Evolutionary conservation across 2,888 invertebrate genomes (phyloP).

Genomic region (Perizoma flavofasciatum): DNA sequence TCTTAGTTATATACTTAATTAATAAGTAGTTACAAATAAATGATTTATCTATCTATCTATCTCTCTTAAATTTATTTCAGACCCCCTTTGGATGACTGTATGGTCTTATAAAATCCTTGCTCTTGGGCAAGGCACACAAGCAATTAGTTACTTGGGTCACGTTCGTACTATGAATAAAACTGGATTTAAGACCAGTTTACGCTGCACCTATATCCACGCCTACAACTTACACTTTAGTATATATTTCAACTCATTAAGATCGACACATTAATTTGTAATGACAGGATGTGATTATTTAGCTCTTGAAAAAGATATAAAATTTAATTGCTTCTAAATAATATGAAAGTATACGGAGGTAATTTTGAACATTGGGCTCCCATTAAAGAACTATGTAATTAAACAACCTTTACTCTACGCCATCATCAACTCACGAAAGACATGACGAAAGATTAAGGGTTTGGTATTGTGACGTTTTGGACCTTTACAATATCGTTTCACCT

Average conservation of each 20-base stretch:
- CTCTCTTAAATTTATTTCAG: no score
- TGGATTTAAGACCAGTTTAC: conserved; percentile 4
- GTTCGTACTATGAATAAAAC: background rate
- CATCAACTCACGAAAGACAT: background rate
- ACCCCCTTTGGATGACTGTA: no score
- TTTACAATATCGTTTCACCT: no score
- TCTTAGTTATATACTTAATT: no score
- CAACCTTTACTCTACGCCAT: background rate
- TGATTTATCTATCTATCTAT: no score
- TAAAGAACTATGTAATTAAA: background rate
- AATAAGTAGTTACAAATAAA: no score
- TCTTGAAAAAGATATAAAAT: background rate
- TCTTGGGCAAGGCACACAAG: background rate
- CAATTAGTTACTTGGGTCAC: conserved; percentile 1
- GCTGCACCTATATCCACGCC: conserved; percentile 9
- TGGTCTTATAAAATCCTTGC: no score
- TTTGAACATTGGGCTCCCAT: background rate
- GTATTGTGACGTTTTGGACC: no score
- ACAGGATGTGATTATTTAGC: conserved; percentile 19
- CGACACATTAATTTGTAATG: conserved; percentile 16
- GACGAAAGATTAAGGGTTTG: no score
- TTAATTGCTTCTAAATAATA: conserved; percentile 7
- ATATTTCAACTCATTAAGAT: conserved; percentile 16
- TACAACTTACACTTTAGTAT: conserved; percentile 10
- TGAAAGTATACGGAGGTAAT: conserved; percentile 7